phyloP scores from a whole-genome alignment of 2,797 vertebrate genomes.

The Enteromius trimaculatus region DNA sequence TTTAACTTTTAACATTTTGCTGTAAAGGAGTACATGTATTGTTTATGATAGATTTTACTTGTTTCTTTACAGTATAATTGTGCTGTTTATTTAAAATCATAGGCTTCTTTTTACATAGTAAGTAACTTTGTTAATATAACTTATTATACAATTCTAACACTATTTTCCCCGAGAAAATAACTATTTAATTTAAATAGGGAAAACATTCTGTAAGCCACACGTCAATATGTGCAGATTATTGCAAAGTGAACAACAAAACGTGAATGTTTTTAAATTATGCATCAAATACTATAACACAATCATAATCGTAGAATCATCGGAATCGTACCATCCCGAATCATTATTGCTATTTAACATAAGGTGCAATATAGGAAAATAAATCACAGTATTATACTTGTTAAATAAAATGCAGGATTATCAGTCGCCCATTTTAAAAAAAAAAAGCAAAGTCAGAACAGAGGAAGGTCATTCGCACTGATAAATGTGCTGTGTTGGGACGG shows the following conservation, averaged over 20 bases:
- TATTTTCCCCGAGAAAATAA: background rate
- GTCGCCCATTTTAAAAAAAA: constrained; percentile 3
- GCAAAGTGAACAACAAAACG: background rate
- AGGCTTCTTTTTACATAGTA: background rate
- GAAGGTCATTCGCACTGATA: background rate
- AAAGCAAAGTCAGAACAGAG: background rate
- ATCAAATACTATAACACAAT: background rate
- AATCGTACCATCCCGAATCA: background rate
- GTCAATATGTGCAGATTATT: background rate
- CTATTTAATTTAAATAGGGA: background rate
- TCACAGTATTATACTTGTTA: background rate
- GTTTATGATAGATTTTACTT: background rate
- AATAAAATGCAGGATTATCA: background rate
- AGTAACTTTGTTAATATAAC: background rate
- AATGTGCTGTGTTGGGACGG: background rate
- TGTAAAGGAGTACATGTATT: background rate
- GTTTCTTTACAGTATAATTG: background rate
- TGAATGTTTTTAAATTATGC: background rate
- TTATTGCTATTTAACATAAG: constrained; percentile 5
- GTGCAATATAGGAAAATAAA: background rate
- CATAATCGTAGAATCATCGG: background rate
- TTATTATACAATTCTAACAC: background rate
- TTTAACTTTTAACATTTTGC: background rate
- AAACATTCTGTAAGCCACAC: background rate
- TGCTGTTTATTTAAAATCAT: background rate